Evolutionary conservation across 1,140 invertebrate genomes (phyloP), one percentile per base, ranked within the genome.

Genomic region (Drosophila willistoni): DNA sequence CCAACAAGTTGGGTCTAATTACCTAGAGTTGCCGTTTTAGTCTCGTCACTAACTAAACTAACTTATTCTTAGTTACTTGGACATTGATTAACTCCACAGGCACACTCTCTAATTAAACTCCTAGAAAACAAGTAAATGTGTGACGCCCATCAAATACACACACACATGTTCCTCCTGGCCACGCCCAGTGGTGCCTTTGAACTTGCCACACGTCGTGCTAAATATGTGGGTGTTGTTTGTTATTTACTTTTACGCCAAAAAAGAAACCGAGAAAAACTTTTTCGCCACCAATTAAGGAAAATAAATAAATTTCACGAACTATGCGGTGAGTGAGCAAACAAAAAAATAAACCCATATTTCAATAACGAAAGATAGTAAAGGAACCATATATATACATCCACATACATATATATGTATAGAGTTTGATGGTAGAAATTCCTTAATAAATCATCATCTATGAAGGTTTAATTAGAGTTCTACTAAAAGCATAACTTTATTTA

Each of bases 231-330:
- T 29, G 68, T 71, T 66, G 17, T 29, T 22, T 54, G 22, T 47
- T 25, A 59, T 77, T 66, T 73, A 79, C 63, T 71, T 72, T 76
- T 64, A 56, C 68, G 44, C 60, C 41, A 54, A 54, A 63, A 36
- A 69, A 73, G 54, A 36, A 69, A 73, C 54, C 54, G 6, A 25
- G 33, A 67, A 22, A 68, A 61, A 36, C 41, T 51, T 81, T 81
- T 71, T 60, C 73, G 79, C 79, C 68, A 81, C 69, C 73, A 81
- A 81, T 81, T 81, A 81, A 81, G 59, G 74, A 51, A 51, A 51
- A 51, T 65, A 77, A 77, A 77, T 76, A 77, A 77, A 77, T 77
- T 77, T 76, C 34, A 42, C 42, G 34, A 41, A 57, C 47, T 65
- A 63, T 64, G 62, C 55, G 44, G 2, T 22, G 17, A 51, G 17